phyloP scores from a whole-genome alignment of 2,888 invertebrate genomes.

The Muscina levida region DNA sequence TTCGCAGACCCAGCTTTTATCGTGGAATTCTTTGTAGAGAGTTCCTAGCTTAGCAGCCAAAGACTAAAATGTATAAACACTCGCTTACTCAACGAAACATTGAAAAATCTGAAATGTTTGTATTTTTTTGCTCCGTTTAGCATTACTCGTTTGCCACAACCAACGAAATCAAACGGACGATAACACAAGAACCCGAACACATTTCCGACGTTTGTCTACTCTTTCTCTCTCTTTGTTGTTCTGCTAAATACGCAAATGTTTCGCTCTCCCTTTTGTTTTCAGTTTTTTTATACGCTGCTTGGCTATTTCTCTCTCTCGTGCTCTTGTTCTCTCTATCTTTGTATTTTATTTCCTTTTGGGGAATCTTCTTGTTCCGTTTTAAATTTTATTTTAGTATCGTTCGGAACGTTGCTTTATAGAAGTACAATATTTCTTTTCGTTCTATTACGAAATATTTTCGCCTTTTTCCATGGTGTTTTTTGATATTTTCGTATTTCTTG shows the following conservation, averaged over 20 bases:
- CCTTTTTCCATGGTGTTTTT: not conserved
- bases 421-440: not conserved
- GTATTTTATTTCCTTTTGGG: not conserved
- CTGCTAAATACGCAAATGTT: too few relatives aligned
- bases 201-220: not conserved
- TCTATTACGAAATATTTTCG: slow-evolving; percentile 1
- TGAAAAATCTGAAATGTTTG: slow-evolving; percentile 24
- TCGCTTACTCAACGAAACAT: slow-evolving; percentile 55
- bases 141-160: slow-evolving; percentile 28
- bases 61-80: slow-evolving; percentile 59
- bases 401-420: not conserved
- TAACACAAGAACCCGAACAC: slow-evolving; percentile 23
- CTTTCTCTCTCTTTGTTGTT: not conserved
- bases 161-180: slow-evolving; percentile 33
- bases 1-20: slow-evolving; percentile 56
- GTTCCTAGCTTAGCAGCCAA: slow-evolving; percentile 62
- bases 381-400: slow-evolving; percentile 3
- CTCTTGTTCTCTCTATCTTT: not conserved
- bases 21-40: slow-evolving; percentile 56
- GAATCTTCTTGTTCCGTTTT: slow-evolving; percentile 15
- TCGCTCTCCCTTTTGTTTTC: not conserved
- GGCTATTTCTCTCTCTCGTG: too few relatives aligned
- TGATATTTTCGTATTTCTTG: not conserved
- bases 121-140: slow-evolving; percentile 5
- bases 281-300: not conserved